Percentiles rank a stretch among this genome's conserved stretches.
Evolutionary conservation across 2,797 vertebrate species (phyloP).

Genomic region (Microhierax caerulescens): DNA sequence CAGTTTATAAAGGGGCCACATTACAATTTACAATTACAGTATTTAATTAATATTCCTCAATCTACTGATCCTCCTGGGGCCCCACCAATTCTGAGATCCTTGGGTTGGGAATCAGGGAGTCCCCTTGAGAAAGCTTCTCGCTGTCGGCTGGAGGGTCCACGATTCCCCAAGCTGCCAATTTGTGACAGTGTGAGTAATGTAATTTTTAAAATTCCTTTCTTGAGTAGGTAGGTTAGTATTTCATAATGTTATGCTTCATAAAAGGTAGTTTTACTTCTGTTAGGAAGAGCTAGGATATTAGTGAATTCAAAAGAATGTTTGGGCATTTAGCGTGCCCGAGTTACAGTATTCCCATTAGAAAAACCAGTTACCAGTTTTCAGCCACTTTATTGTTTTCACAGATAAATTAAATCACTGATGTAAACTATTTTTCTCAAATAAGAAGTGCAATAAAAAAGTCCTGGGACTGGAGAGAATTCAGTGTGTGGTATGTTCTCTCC

Average conservation of each 20-base stretch:
- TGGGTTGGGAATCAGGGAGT: no score
- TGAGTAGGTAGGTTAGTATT: not conserved
- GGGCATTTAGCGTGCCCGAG: not conserved
- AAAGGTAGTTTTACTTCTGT: not conserved
- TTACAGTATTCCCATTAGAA: not conserved
- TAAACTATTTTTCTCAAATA: not conserved
- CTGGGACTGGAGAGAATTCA: not conserved
- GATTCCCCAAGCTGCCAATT: not conserved
- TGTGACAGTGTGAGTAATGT: not conserved
- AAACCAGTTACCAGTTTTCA: not conserved
- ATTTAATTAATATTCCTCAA: no score
- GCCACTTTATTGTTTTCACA: not conserved
- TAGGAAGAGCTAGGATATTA: not conserved
- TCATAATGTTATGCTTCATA: not conserved
- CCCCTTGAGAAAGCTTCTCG: no score
- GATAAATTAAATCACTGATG: not conserved
- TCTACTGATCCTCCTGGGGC: no score
- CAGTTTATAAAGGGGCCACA: no score
- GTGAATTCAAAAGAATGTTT: not conserved
- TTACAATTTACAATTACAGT: no score
- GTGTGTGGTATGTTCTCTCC: not conserved
- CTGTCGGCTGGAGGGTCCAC: no score
- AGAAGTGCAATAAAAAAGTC: not conserved
- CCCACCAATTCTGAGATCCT: no score
- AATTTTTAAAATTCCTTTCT: not conserved